Percentiles rank a stretch among this genome's conserved stretches.
Evolutionary conservation across 23 tunicate species (phyloP).

Genomic region (Ascidia mentula): DNA sequence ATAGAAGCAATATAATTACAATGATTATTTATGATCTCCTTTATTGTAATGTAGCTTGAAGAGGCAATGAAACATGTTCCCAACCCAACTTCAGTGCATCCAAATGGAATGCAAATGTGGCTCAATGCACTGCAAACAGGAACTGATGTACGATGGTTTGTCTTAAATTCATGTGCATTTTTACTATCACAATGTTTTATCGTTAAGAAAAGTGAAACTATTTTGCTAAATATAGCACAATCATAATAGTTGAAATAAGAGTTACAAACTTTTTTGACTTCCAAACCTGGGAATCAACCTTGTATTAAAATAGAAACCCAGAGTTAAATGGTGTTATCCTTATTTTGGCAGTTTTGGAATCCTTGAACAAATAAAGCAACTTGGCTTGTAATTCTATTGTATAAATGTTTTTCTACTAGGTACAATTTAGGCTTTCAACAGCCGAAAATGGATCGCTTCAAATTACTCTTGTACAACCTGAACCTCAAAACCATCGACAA

Average conservation of each 20-base stretch:
- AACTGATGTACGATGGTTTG: conserved; percentile 48
- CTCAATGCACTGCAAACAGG: conserved; percentile 42
- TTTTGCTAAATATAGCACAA: no score
- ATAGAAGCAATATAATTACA: no score
- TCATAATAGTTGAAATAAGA: no score
- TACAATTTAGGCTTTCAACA: conserved; percentile 28
- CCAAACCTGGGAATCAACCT: no score
- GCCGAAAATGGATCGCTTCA: conserved; percentile 30
- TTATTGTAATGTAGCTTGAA: conserved; percentile 22
- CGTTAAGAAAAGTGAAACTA: no score
- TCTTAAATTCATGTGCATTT: no score
- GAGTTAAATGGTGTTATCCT: not conserved
- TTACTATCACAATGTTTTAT: no score
- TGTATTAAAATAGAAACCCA: no score
- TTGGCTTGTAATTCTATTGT: not conserved
- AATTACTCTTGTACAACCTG: conserved; percentile 22
- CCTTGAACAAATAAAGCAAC: not conserved
- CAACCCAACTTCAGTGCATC: conserved; percentile 13
- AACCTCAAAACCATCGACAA: not conserved
- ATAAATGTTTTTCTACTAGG: not conserved
- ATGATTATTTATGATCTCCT: not conserved
- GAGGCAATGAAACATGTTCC: conserved; percentile 38
- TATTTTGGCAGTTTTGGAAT: not conserved
- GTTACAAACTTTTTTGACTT: no score
- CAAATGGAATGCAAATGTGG: conserved; percentile 38